Base-by-base conservation (phyloP, 2,113 vertebrate species). In the Dasyornis broadbenti region DNA sequence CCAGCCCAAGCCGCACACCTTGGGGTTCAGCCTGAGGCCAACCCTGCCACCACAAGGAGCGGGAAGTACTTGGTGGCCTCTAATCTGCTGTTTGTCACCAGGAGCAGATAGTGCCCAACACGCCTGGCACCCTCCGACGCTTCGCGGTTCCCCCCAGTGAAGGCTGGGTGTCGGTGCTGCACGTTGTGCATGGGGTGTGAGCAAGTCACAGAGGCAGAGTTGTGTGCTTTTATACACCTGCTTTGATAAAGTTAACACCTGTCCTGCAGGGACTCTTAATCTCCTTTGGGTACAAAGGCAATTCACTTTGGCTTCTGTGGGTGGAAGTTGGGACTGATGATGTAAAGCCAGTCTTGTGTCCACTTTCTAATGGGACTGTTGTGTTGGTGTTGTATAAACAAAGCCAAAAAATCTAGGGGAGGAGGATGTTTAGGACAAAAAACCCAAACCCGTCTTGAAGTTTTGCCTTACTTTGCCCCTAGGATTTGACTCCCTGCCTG, bases 91-190 rank as follows among this genome's bases (percentile, higher is more conserved):
- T 8, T 15, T 66, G 70, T 87, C 71, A 56, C 60, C 68, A 15
- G 0, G 13, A 84, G 61, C 39, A 78, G 92, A 64, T 49, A 79
- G 35, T 4, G 15, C 47, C 19, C 5, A 7, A 9, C 2, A 12
- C 0, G 0, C 13, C 30, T 2, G 0, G 11, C 0, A 0, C 17
- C 42, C 26, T 45, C 11, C 1, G 0, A 9, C 1, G 42, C 26
- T 17, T n/a, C 0, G 3, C 0, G 2, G 31, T 65, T 81, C 57
- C 64, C 40, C 39, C 13, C 30, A 15, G 45, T 5, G 3, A 45
- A 61, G 44, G n/a, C 50, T 1, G 3, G 15, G 18, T 72, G 47
- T 35, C 0, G 0, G 42, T n/a, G 56, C 30, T 17, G 21, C 9
- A 5, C n/a, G 22, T n/a, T 50, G 70, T 31, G 35, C 10, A 0